phyloP scores from a whole-genome alignment of 2,888 invertebrate species.

The Neria commutata region DNA sequence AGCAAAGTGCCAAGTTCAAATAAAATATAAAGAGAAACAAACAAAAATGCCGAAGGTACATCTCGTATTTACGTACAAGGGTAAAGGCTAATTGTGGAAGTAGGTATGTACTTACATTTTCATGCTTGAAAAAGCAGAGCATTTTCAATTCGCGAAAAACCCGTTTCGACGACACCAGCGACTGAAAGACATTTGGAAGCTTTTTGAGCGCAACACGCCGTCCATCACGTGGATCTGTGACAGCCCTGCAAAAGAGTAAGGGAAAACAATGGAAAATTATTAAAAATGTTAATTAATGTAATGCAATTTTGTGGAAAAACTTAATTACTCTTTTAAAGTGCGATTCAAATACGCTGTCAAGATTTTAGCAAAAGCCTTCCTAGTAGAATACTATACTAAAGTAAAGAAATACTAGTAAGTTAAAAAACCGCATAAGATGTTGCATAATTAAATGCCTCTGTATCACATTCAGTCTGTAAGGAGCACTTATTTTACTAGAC shows the following conservation, averaged over 20 bases:
- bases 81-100: background rate
- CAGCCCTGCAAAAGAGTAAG: slow-evolving; percentile 80
- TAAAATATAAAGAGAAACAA: no score
- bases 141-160: slow-evolving; percentile 99
- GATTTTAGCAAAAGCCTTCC: slow-evolving; percentile 20
- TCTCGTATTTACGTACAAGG: slow-evolving; percentile 6
- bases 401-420: no score
- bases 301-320: slow-evolving; percentile 7
- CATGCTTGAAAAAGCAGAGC: slow-evolving; percentile 99
- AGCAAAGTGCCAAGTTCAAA: no score
- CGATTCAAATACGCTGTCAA: slow-evolving; percentile 2
- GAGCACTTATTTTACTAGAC: no score
- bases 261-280: slow-evolving; percentile 3
- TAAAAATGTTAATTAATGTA: background rate
- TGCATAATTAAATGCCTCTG: background rate
- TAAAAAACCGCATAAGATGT: slow-evolving; percentile 12
- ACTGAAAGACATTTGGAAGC: slow-evolving; percentile 99
- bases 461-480: no score
- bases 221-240: slow-evolving; percentile 98
- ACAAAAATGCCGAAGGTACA: no score
- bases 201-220: slow-evolving; percentile 98
- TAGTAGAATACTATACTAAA: no score
- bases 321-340: slow-evolving; percentile 7
- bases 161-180: slow-evolving; percentile 96
- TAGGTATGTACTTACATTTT: slow-evolving; percentile 85